Base-by-base conservation (phyloP, 1,140 invertebrate species). In the Plutomurus gul region DNA sequence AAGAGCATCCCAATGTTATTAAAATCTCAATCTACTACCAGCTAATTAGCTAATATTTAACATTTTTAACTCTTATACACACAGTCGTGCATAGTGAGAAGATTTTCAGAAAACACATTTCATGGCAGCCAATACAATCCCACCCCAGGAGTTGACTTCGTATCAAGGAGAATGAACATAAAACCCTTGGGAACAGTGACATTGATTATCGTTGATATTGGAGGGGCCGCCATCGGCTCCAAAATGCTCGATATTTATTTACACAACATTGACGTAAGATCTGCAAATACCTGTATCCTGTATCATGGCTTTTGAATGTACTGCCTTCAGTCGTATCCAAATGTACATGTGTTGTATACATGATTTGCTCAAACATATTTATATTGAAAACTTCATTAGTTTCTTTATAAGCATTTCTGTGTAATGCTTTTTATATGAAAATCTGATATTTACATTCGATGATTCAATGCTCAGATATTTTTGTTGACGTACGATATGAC, bases 171-270 rank as follows among this genome's bases (percentile, higher is more conserved):
- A 75, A 73, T 82, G 65, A 76, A 49, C 20, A 65, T 82, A 7
- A 82, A 82, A 22, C 78, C 82, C 8, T 33, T 82, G 10, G 80
- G 80, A 18, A 82, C 81, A 16, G 77, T 81, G 1, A 84, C 80
- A 3, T 30, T 84, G 8, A 81, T 84, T 4, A 82, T 84, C 20
- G 27, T 82, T 27, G 82, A 84, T 47, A 82, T 84, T 27, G 78
- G 78, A 7, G 78, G 80, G 11, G 25, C 46, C 36, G 82, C 82
- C 13, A 33, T 84, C 1, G 75, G 65, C n/a, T 84, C 82, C 1
- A 84, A 84, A 79, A 84, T 84, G 82, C 27, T 84, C 22, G 40
- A 77, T 27, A 77, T 84, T n/a, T 84, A 84, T 60, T 51, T 84
- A 6, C 76, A 82, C 20, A 74, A 72, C 13, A 80, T 84, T 65